Evolutionary conservation across 2,113 vertebrate species (phyloP), one percentile per base, ranked within the genome.

Genomic region (Xyrauchen texanus): DNA sequence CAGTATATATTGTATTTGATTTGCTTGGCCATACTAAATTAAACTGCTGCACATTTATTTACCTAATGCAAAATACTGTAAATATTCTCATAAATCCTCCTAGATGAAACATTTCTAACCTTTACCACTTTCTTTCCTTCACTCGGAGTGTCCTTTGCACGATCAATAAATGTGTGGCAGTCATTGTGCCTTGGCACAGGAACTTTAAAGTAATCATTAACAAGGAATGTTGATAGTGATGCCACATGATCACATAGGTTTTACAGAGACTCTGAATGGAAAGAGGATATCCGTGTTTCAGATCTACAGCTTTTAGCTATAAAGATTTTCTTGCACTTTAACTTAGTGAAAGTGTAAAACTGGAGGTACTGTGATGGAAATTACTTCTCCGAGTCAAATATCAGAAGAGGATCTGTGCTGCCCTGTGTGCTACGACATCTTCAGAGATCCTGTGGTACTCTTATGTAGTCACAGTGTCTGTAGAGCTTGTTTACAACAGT

Each of bases 401-500:
- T 63, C 46, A 47, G 76, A 80, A 45, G 49, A 49, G 5, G 69
- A 80, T 7, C 16, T 72, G 10, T 10, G 6, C 49, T 80, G 78
- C 21, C 21, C 44, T 9, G 8, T 72, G 5, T 80, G 78, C 62
- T 12, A 8, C 0, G 34, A 72, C 5, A 64, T 79, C 21, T 72
- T 70, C 4, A 72, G 44, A 4, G 49, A 69, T n/a, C 77, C 68
- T 6, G 58, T 79, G 21, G 45, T 79, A 9, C 47, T 65, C 8
- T 15, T 57, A 12, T 79, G 77, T 10, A 55, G 67, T 9, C 77
- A 79, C 68, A 55, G 58, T 13, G 13, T 79, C 13, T 79, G 77
- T 16, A 70, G 44, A 11, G n/a, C 68, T 5, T 79, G 77, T 51
- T 16, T 65, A 6, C 10, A 79, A 6, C 34, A 52, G 55, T 13